These are phyloP conservation scores for Drosophila kikkawai DNA, from an alignment of 1,140 invertebrate species.

Conservation along the genomic window DNA sequence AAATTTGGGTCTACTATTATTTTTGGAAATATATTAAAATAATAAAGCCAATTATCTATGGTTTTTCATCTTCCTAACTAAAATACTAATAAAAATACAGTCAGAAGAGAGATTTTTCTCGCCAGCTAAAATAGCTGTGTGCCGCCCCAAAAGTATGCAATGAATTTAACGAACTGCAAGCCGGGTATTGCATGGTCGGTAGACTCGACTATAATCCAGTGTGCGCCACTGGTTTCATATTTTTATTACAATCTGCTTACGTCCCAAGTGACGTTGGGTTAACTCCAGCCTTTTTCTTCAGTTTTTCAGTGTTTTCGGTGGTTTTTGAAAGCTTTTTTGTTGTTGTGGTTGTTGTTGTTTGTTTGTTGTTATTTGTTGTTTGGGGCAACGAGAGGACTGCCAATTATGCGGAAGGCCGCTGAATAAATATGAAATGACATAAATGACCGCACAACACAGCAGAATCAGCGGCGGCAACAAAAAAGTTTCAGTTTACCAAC, in stretches of 20 bases:
- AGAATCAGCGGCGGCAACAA: slow-evolving; percentile 15
- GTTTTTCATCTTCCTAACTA: background rate
- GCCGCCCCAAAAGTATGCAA: background rate
- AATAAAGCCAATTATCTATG: background rate
- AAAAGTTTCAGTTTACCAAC: slow-evolving; percentile 40
- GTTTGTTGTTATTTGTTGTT: slow-evolving; percentile 26
- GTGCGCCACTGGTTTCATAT: slow-evolving; percentile 3
- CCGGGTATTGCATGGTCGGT: background rate
- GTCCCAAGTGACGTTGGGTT: slow-evolving; percentile 33
- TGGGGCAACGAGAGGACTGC: slow-evolving; percentile 46
- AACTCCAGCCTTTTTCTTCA: slow-evolving; percentile 16
- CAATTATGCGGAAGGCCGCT: slow-evolving; percentile 75
- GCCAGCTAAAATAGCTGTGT: too few species aligned
- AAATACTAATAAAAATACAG: background rate
- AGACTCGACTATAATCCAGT: background rate
- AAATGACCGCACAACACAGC: slow-evolving; percentile 63
- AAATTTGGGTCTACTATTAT: background rate
- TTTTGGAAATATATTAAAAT: background rate
- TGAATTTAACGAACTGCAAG: background rate
- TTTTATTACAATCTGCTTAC: slow-evolving; percentile 32
- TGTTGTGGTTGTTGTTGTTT: slow-evolving; percentile 8
- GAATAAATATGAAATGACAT: slow-evolving; percentile 81
- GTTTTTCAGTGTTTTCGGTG: slow-evolving; percentile 35
- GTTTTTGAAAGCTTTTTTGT: slow-evolving; percentile 40
- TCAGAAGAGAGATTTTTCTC: too few species aligned